Evolutionary conservation across 2,113 vertebrate genomes (phyloP).

Genomic region (Acinonyx jubatus): DNA sequence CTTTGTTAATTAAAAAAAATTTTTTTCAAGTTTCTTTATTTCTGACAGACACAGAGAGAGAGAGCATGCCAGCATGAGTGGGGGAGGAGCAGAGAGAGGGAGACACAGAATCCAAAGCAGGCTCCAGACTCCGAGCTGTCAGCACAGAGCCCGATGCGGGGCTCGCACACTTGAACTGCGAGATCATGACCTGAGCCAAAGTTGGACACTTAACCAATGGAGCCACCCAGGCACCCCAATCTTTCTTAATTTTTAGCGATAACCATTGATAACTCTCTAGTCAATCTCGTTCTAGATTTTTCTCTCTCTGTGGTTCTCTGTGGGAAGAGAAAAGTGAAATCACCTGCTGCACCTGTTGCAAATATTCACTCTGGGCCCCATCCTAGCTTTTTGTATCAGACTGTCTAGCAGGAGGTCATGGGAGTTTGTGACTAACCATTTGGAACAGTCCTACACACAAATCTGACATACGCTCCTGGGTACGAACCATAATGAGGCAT

Average conservation of each 20-base stretch:
- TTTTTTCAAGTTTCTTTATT: too few species aligned
- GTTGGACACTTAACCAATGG: too few species aligned
- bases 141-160: too few species aligned
- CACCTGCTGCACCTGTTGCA: background rate
- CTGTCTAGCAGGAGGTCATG: background rate
- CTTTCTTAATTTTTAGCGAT: background rate
- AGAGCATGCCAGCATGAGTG: too few species aligned
- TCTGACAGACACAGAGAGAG: too few species aligned
- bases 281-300: background rate
- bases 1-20: background rate
- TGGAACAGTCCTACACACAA: background rate
- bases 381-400: background rate
- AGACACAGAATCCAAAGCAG: too few species aligned
- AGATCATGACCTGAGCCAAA: too few species aligned
- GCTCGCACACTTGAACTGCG: too few species aligned
- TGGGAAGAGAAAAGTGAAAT: background rate
- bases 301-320: background rate
- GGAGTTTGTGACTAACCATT: background rate
- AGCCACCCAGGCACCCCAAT: background rate
- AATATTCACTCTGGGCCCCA: accelerated
- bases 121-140: too few species aligned
- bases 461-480: background rate
- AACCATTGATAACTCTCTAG: background rate
- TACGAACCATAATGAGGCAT: background rate
- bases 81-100: too few species aligned